Base-by-base conservation (phyloP, 2,797 vertebrate genomes). In the Tenualosa ilisha region DNA sequence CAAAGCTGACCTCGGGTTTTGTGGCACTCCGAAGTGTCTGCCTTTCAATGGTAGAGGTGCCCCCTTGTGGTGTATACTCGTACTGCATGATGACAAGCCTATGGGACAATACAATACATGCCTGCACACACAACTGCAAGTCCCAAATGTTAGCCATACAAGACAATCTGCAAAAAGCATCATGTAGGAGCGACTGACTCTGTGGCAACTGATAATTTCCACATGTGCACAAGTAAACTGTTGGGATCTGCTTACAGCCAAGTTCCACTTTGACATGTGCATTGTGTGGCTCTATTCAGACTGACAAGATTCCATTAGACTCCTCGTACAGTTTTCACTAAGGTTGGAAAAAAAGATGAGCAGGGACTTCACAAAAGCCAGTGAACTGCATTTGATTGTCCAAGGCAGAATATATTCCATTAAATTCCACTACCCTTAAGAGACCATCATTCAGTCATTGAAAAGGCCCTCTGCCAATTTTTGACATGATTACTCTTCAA, bases 301-400 rank as follows among this genome's bases (percentile, higher is more conserved):
- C 37, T n/a, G 17, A 46, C 72, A 79, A 79, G 72, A 79, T 79
- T 79, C 72, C 72, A 79, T 79, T 79, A 79, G 43, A 79, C 26
- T 79, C 37, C 72, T 79, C 72, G 8, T 6, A 17, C 40, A 20
- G 72, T 46, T 46, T 22, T 79, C 72, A 20, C 72, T 79, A 7
- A 79, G 40, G 40, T 79, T 46, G 37, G 9, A 79, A 2, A 79
- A 79, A 22, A 49, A 49, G 46, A 72, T 40, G 31, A 40, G 68
- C 68, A 72, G 68, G 68, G n/a, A 72, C 72, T 46, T 22, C 72
- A 79, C 72, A 46, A 79, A 79, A 46, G 72, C 72, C 72, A 79
- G 72, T 79, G 72, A 79, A 46, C 72, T 79, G 72, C 43, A 46
- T 79, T 79, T 79, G 72, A 79, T 79, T 79, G 72, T 79, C 72